phyloP scores from a whole-genome alignment of 2,113 vertebrate genomes.

The Rhadina sibilatrix region DNA sequence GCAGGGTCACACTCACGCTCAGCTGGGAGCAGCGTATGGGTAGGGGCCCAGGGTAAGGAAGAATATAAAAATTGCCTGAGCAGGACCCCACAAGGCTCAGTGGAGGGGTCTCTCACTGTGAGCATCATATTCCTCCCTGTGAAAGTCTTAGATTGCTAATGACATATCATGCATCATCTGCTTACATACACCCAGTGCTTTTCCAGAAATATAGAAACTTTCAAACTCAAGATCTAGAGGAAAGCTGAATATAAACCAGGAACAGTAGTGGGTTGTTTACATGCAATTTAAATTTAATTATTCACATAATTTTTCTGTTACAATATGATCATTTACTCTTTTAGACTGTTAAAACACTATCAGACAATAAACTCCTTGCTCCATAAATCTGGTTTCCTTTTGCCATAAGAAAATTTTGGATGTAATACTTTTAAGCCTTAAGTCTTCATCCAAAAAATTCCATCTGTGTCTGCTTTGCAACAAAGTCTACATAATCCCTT shows the following conservation, averaged over 20 bases:
- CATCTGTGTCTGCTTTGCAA: background rate
- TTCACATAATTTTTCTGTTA: background rate
- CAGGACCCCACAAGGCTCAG: background rate
- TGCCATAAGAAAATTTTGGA: background rate
- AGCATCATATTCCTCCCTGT: background rate
- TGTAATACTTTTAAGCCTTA: background rate
- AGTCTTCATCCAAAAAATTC: background rate
- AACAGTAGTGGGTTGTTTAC: background rate
- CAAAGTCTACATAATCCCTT: background rate
- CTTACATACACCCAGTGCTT: background rate
- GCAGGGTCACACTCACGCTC: rapidly evolving
- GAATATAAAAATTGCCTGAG: background rate
- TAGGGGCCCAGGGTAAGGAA: background rate
- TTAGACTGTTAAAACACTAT: background rate
- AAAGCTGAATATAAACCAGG: background rate
- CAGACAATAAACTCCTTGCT: background rate
- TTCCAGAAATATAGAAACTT: background rate
- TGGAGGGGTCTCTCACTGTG: rapidly evolving
- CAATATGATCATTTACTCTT: background rate
- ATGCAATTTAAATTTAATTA: background rate
- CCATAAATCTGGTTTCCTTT: background rate
- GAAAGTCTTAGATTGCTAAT: background rate
- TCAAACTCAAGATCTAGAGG: background rate
- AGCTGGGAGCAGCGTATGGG: too few species aligned
- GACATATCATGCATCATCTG: background rate